Evolutionary conservation across 1,140 invertebrate species (phyloP).

Genomic region (Myzus persicae): DNA sequence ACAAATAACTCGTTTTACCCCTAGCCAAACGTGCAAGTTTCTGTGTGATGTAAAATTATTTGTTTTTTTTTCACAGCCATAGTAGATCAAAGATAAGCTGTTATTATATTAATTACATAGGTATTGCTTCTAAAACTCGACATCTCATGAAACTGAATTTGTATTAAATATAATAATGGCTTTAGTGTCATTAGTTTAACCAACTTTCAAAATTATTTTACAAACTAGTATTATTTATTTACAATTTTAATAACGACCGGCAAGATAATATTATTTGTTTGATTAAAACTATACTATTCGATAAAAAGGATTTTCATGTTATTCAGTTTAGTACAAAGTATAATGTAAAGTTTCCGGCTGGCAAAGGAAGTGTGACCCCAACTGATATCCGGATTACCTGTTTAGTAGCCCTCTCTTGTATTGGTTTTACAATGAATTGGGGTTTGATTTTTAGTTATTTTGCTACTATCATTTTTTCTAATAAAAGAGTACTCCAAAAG

Average conservation of each 20-base stretch:
- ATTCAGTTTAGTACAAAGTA: neutral
- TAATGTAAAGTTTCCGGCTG: neutral
- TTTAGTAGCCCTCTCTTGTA: neutral
- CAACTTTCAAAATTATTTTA: neutral
- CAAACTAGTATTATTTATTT: slow-evolving; percentile 3
- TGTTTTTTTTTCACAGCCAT: neutral
- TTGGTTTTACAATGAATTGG: neutral
- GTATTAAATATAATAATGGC: neutral
- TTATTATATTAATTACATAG: neutral
- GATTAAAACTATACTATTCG: neutral
- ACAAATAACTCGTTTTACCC: neutral
- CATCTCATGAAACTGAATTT: neutral
- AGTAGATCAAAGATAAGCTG: neutral
- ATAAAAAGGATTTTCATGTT: neutral
- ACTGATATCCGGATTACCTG: slow-evolving; percentile 5
- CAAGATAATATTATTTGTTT: neutral
- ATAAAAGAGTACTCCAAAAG: neutral
- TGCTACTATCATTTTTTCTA: neutral
- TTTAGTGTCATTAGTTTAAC: neutral
- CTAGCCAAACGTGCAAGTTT: neutral
- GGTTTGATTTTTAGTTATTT: neutral
- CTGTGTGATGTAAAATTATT: neutral
- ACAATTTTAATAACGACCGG: neutral
- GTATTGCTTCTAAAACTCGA: neutral
- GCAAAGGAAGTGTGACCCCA: neutral